Evolutionary conservation across 2,797 vertebrate species (phyloP).

Genomic region (Schizopygopsis pylzovi): DNA sequence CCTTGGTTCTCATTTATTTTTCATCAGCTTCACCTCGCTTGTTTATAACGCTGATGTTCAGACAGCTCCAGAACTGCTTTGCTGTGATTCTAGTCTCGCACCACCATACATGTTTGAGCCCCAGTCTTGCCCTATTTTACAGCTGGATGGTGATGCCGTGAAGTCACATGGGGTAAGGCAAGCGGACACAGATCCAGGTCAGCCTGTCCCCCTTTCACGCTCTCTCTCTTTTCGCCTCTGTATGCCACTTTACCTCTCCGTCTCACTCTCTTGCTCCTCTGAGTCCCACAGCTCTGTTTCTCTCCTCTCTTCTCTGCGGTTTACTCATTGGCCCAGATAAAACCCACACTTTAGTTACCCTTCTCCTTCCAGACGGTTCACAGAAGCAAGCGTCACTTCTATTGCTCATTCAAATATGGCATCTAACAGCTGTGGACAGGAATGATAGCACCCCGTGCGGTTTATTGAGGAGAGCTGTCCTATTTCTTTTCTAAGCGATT

Average conservation of each 20-base stretch:
- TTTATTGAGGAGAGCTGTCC: conserved; percentile 14
- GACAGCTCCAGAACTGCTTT: not conserved
- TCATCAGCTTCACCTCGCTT: conserved; percentile 28
- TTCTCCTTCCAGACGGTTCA: not conserved
- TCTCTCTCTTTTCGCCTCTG: conserved; percentile 23
- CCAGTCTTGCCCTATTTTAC: conserved; percentile 59
- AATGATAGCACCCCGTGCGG: not conserved
- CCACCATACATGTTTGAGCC: not conserved
- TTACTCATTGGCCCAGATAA: conserved; percentile 44
- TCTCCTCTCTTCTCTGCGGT: not conserved
- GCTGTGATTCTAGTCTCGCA: conserved; percentile 11
- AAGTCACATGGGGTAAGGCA: conserved; percentile 55
- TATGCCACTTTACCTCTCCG: not conserved
- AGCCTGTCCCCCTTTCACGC: conserved; percentile 19
- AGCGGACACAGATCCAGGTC: conserved; percentile 62
- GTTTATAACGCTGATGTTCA: conserved; percentile 8
- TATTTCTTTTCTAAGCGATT: conserved; percentile 27
- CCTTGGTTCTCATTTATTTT: conserved; percentile 50
- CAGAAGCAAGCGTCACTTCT: conserved; percentile 11
- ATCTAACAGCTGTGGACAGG: conserved; percentile 3
- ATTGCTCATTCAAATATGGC: conserved; percentile 16
- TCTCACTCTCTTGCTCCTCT: not conserved
- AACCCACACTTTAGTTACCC: conserved; percentile 35
- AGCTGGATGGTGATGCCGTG: conserved; percentile 45
- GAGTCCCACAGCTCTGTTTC: conserved; percentile 16